Evolutionary conservation across 2,113 vertebrate species (phyloP).

Genomic region (Ptyas mucosa): DNA sequence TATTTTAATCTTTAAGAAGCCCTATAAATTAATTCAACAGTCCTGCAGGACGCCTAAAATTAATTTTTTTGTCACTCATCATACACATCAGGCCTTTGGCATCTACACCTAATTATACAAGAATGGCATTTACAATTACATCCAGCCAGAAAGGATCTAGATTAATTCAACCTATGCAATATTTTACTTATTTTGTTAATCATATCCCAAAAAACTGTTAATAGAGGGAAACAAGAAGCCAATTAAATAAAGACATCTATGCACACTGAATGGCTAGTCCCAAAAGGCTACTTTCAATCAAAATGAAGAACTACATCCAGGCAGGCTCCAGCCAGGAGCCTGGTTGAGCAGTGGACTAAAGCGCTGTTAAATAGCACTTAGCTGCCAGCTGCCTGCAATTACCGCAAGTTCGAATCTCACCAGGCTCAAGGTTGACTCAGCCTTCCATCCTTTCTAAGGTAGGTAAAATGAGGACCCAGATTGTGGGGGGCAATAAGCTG

Average conservation of each 20-base stretch:
- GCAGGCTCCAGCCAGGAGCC: no score
- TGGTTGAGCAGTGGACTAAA: no score
- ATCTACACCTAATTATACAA: neutral
- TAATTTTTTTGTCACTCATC: neutral
- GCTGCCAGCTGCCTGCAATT: no score
- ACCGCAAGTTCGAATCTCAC: no score
- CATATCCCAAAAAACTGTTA: neutral
- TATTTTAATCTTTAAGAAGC: neutral
- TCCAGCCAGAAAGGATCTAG: neutral
- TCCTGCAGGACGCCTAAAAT: neutral
- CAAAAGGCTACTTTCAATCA: neutral
- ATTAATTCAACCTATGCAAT: constrained; percentile 6
- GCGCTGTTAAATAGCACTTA: no score
- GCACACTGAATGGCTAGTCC: neutral
- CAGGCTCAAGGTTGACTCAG: no score
- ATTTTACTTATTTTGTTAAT: neutral
- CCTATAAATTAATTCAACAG: neutral
- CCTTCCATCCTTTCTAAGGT: no score
- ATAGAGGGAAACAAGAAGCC: neutral
- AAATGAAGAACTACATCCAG: neutral
- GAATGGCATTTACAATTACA: neutral
- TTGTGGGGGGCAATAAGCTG: no score
- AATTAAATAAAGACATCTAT: neutral
- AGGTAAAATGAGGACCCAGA: no score
- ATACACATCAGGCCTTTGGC: neutral